Conservation (phyloP, 1,140 invertebrate species). For the Mactra quadrangularis region DNA sequence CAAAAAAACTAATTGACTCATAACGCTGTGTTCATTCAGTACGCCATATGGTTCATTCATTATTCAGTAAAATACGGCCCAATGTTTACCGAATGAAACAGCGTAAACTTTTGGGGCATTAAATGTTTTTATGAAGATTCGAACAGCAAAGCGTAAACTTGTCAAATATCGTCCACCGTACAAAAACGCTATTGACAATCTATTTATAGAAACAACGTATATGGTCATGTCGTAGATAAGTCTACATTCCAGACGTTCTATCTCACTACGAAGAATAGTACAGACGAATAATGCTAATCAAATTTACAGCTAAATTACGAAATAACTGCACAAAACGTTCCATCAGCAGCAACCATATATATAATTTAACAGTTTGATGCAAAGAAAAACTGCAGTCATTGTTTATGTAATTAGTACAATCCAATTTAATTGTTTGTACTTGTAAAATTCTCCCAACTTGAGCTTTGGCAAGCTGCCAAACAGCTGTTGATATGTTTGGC, state of each 20-base stretch:
- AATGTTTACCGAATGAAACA: no score
- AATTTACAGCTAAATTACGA: neutral
- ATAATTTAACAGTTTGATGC: no score
- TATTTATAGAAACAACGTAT: constrained; percentile 62
- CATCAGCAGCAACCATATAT: no score
- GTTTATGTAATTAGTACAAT: no score
- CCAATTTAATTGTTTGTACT: neutral
- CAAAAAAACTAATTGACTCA: no score
- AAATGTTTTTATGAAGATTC: no score
- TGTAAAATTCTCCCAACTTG: constrained; percentile 60
- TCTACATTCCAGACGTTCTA: constrained; percentile 65
- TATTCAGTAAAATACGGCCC: no score
- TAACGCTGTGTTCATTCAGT: no score
- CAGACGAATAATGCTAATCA: constrained; percentile 23
- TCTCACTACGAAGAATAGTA: constrained; percentile 59
- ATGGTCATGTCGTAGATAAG: constrained; percentile 62
- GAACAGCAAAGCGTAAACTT: neutral
- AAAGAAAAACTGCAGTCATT: neutral
- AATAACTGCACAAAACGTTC: no score
- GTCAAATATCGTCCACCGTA: constrained; percentile 12
- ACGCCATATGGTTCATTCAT: no score
- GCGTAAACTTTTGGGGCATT: no score
- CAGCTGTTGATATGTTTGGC: constrained; percentile 66
- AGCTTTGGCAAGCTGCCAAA: constrained; percentile 57
- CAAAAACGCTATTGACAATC: constrained; percentile 54